These are phyloP conservation scores for Drosophila kokeensis DNA, from an alignment of 2,888 invertebrate species.

Conservation along the genomic window DNA sequence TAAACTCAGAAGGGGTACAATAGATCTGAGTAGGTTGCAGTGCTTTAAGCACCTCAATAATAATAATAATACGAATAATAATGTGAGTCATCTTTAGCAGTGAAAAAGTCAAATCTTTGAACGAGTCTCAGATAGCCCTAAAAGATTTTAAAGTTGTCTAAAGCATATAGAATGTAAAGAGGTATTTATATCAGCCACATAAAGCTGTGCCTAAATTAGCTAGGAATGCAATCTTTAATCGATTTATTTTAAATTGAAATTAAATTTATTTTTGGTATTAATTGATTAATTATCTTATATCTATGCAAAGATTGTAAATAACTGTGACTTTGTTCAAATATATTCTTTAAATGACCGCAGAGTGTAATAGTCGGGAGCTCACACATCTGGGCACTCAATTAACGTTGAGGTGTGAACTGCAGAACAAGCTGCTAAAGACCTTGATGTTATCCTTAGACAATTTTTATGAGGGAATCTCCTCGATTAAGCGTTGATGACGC, in stretches of 20 bases:
- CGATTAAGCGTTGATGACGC: conserved; percentile 66
- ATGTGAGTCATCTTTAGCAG: background rate
- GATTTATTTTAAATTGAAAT: background rate
- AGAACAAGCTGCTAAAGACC: conserved; percentile 49
- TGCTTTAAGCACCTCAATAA: background rate
- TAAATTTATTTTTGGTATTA: background rate
- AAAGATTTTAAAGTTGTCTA: background rate
- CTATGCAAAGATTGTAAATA: background rate
- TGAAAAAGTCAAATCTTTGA: background rate
- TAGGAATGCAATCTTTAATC: background rate
- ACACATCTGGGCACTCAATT: conserved; percentile 47
- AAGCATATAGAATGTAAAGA: background rate
- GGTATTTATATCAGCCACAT: background rate
- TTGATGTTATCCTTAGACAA: conserved; percentile 33
- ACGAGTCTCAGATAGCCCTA: background rate
- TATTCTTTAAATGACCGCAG: background rate
- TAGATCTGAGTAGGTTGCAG: background rate
- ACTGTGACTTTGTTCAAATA: background rate
- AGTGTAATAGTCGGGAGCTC: background rate
- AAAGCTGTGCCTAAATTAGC: background rate
- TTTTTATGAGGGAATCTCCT: conserved; percentile 64
- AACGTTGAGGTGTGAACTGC: conserved; percentile 70
- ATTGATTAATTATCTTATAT: background rate
- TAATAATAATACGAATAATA: background rate
- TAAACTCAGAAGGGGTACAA: background rate